These are phyloP conservation scores for Echinarachnius parma DNA, from an alignment of 53 echinoderm and acorn worm genomes.

Conservation along the genomic window DNA sequence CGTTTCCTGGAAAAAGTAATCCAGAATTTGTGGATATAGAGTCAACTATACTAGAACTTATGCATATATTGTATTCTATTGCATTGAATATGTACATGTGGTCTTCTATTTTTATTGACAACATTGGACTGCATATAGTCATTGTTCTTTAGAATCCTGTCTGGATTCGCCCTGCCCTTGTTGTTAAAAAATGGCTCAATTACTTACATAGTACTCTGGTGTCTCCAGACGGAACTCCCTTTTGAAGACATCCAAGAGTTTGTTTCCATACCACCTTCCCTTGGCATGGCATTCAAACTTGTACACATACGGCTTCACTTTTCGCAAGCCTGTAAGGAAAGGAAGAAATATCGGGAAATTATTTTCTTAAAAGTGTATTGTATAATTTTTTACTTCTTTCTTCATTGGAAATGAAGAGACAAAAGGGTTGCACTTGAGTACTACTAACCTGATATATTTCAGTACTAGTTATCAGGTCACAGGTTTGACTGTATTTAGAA, in stretches of 20 bases:
- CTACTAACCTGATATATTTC: no score
- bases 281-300: slow-evolving; percentile 81
- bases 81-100: no score
- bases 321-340: slow-evolving; percentile 65
- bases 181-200: no score
- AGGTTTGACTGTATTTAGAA: no score
- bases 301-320: slow-evolving; percentile 76
- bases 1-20: slow-evolving; percentile 64
- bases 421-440: no score
- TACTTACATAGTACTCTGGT: slow-evolving; percentile 89
- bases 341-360: not conserved
- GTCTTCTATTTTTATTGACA: no score
- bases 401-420: no score
- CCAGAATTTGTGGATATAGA: no score
- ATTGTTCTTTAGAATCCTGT: slow-evolving; percentile 65
- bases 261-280: slow-evolving; percentile 81
- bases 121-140: slow-evolving; percentile 86
- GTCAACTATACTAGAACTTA: no score
- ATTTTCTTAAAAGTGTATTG: not conserved
- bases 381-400: no score
- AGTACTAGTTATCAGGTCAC: no score
- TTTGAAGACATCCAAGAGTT: slow-evolving; percentile 81
- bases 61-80: no score
- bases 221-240: slow-evolving; percentile 83
- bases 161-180: slow-evolving; percentile 52